A percentile compares a stretch with the other conserved stretches of the same genome.
These are phyloP conservation scores for Macrobrachium nipponense DNA, from an alignment of 1,140 invertebrate species.

Conservation along the genomic window DNA sequence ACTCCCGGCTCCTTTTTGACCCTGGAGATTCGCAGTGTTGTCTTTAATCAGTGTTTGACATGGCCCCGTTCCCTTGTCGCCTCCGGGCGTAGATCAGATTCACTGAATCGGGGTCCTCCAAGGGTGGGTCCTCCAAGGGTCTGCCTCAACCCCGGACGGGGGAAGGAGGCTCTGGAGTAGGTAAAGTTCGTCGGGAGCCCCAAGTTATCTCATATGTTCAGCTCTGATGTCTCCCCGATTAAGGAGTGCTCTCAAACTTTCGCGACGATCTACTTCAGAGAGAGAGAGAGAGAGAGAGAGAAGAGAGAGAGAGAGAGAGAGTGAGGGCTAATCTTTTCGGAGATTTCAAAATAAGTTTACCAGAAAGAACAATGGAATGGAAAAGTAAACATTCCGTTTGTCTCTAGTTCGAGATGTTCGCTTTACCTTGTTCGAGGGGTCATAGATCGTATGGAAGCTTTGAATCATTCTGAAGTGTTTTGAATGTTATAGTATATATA, in stretches of 20 bases:
- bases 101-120: background rate
- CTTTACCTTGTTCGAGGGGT: too few species aligned
- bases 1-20: too few species aligned
- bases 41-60: too few species aligned
- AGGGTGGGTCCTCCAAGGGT: background rate
- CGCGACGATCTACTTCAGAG: constrained; percentile 41
- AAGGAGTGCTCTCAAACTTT: constrained; percentile 55
- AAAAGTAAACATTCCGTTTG: too few species aligned
- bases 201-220: constrained; percentile 48
- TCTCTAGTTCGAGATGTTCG: too few species aligned
- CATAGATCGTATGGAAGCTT: too few species aligned
- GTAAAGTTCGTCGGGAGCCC: constrained; percentile 32
- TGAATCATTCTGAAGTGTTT: too few species aligned
- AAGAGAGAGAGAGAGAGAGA: background rate
- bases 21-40: too few species aligned
- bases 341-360: constrained; percentile 48
- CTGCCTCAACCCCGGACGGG: background rate
- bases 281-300: constrained; percentile 11
- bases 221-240: constrained; percentile 44
- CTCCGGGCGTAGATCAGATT: constrained; percentile 8
- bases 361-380: constrained; percentile 1
- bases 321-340: constrained; percentile 46
- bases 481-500: background rate
- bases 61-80: background rate
- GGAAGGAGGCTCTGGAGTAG: background rate